Base-by-base conservation (phyloP, 1,140 invertebrate species). In the Venturia canescens region DNA sequence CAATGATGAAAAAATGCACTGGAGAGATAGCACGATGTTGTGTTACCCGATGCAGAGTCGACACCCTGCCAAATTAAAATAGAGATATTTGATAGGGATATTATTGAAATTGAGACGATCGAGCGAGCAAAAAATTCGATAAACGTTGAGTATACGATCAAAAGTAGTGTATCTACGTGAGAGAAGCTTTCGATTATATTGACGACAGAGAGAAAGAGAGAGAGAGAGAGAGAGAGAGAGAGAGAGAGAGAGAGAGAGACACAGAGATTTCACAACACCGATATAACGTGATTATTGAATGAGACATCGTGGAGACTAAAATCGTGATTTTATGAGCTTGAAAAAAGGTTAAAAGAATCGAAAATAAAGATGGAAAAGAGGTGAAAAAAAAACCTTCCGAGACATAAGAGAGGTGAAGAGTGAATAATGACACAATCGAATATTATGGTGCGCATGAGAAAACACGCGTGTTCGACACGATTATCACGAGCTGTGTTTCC, bases 211-310 rank as follows among this genome's bases (percentile, higher is more conserved):
- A 85, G 57, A 70, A 29, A 70, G 31, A 57, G 18, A 70, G 13
- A 70, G 82, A 85, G 57, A 70, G 31, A 70, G 31, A 57, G 18
- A 70, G 13, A 70, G 82, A 85, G 57, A 70, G 31, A 70, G 31
- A 57, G 18, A 70, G n/a, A n/a, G n/a, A n/a, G n/a, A n/a, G n/a
- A n/a, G n/a, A n/a, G n/a, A n/a, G 82, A 85, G 57, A 70, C 67
- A 70, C 67, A 57, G 18, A 70, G 13, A 70, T 38, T 70, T 34
- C 83, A 86, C 85, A 87, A 87, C 87, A 87, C 83, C 80, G 83
- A 87, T 83, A 87, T 83, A 86, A 79, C 86, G 74, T 83, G 53
- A 57, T n/a, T 3, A 57, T n/a, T 18, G 21, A 57, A 57, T 57
- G 0, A 57, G 21, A 57, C 21, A n/a, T n/a, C n/a, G 53, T 57